These are phyloP conservation scores for Phyllostomus hastatus DNA, from an alignment of 2,113 vertebrate genomes.

Conservation along the genomic window DNA sequence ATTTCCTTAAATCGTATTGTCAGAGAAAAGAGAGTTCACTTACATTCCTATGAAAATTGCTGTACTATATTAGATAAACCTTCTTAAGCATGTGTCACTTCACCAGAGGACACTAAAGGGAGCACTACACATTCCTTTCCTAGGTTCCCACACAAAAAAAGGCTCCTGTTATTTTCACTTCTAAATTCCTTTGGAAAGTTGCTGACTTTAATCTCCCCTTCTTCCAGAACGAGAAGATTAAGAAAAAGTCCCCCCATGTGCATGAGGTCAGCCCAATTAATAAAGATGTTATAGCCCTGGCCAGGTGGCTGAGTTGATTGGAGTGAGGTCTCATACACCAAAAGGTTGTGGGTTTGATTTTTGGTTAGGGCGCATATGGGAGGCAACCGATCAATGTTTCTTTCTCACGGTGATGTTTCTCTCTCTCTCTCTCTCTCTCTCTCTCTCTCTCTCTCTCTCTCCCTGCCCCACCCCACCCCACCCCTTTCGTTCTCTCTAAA, in stretches of 20 bases:
- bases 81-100: slow-evolving; percentile 37
- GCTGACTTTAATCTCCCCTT: slow-evolving; percentile 47
- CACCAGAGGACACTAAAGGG: slow-evolving; percentile 18
- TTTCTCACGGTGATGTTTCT: too few relatives aligned
- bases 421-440: too few relatives aligned
- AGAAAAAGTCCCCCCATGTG: neutral
- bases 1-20: slow-evolving; percentile 52
- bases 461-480: too few relatives aligned
- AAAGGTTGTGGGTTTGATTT: too few relatives aligned
- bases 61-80: slow-evolving; percentile 54
- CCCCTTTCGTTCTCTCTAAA: too few relatives aligned
- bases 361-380: too few relatives aligned
- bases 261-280: neutral
- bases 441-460: too few relatives aligned
- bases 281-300: neutral
- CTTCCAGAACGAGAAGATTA: neutral
- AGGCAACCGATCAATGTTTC: too few relatives aligned
- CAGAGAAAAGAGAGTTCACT: slow-evolving; percentile 61
- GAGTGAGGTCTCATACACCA: too few relatives aligned
- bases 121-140: slow-evolving; percentile 26
- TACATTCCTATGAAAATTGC: slow-evolving; percentile 59
- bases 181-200: slow-evolving; percentile 24
- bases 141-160: neutral
- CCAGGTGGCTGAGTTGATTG: too few relatives aligned
- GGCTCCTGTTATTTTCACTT: neutral